A percentile compares a stretch with the other conserved stretches of the same genome.
phyloP scores from a whole-genome alignment of 2,797 vertebrate genomes.

The Falco concolor region DNA sequence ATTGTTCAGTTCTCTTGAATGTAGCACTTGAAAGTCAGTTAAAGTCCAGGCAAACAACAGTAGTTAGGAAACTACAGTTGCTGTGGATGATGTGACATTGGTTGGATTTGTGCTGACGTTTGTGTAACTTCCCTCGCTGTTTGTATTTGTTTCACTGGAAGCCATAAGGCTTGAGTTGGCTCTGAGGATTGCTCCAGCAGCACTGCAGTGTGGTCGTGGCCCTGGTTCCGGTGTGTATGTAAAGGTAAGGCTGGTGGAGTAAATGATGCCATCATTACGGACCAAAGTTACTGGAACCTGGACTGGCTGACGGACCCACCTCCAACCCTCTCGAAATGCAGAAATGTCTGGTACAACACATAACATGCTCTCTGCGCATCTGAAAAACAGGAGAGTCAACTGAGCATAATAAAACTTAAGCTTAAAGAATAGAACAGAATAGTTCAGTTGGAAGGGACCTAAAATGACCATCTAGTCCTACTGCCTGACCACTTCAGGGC shows the following conservation, averaged over 20 bases:
- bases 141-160: constrained; percentile 76
- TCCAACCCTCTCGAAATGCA: constrained; percentile 98
- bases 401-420: neutral
- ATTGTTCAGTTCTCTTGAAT: constrained; percentile 74
- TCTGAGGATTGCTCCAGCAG: constrained; percentile 94
- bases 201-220: constrained; percentile 95
- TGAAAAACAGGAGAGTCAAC: constrained; percentile 58
- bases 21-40: constrained; percentile 83
- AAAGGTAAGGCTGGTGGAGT: constrained; percentile 98
- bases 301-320: constrained; percentile 97
- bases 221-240: constrained; percentile 98
- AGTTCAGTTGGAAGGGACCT: neutral
- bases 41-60: constrained; percentile 71
- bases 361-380: constrained; percentile 97
- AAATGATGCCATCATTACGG: constrained; percentile 97
- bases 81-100: constrained; percentile 88
- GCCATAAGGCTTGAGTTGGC: constrained; percentile 87
- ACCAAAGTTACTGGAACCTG: constrained; percentile 99
- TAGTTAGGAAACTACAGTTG: constrained; percentile 96
- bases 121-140: constrained; percentile 81
- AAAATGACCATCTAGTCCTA: neutral
- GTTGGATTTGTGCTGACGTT: constrained; percentile 82
- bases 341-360: constrained; percentile 99
- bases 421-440: neutral
- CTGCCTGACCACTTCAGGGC: neutral